phyloP scores from a whole-genome alignment of 2,888 invertebrate genomes.

The Drosophila formosana region DNA sequence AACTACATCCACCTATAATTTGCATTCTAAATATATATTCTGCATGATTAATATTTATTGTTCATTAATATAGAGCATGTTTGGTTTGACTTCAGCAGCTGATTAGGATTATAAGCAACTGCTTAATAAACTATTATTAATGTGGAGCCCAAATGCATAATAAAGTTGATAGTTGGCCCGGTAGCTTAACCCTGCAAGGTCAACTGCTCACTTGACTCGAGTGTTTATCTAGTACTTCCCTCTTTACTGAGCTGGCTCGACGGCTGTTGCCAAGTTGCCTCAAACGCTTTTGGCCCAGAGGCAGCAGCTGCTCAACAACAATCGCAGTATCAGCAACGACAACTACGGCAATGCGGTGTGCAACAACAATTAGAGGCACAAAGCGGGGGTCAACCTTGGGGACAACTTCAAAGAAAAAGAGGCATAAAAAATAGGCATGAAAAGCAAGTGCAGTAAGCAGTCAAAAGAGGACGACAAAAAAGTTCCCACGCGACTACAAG shows the following conservation, averaged over 20 bases:
- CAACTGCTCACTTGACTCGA: constrained; percentile 38
- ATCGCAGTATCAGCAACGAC: constrained; percentile 15
- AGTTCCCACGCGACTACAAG: constrained; percentile 57
- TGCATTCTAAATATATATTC: not conserved
- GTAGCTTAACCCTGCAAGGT: constrained; percentile 46
- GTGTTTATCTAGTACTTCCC: constrained; percentile 26
- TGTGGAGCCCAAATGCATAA: constrained; percentile 5
- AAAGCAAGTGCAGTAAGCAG: constrained; percentile 48
- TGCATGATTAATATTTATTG: not conserved
- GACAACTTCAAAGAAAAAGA: constrained; percentile 45
- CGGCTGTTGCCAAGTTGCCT: constrained; percentile 20
- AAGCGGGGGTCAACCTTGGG: constrained; percentile 45
- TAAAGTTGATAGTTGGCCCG: constrained; percentile 2
- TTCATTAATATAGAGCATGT: not conserved
- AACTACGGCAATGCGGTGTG: not conserved
- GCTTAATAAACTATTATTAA: constrained; percentile 6
- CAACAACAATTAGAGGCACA: constrained; percentile 14
- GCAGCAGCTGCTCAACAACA: constrained; percentile 50
- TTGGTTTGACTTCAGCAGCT: not conserved
- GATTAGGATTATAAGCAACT: not conserved
- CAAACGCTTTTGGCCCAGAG: constrained; percentile 31
- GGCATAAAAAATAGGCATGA: constrained; percentile 15
- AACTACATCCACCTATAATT: not conserved
- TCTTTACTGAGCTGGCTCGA: constrained; percentile 17
- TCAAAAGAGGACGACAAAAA: constrained; percentile 42